Evolutionary conservation across 1,140 invertebrate genomes (phyloP).

Genomic region (Heterodera carotae): DNA sequence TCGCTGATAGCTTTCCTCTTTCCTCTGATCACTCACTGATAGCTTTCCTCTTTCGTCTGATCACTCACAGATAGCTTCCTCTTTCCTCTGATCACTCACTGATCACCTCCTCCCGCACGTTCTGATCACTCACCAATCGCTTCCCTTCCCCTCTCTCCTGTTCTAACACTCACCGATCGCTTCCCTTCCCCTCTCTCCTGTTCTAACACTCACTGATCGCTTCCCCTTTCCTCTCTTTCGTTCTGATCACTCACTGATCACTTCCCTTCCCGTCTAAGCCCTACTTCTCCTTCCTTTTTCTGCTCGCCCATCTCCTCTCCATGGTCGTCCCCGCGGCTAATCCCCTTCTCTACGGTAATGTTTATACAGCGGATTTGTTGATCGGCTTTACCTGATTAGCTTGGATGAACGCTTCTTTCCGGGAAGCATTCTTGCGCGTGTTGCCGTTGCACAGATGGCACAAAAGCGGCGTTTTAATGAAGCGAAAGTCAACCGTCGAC

Average conservation of each 20-base stretch:
- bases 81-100: neutral
- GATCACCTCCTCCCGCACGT: neutral
- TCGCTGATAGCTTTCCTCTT: no score
- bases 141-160: neutral
- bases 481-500: neutral
- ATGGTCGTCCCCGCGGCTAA: constrained; percentile 29
- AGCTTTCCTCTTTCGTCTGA: neutral
- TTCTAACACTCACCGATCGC: neutral
- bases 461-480: neutral
- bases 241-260: neutral
- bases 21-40: neutral
- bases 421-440: constrained; percentile 52
- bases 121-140: neutral
- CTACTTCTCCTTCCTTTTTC: constrained; percentile 83
- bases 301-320: constrained; percentile 77
- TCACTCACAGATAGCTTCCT: no score
- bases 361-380: neutral
- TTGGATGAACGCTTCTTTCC: constrained; percentile 79
- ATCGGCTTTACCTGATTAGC: constrained; percentile 69
- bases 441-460: constrained; percentile 38
- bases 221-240: no score
- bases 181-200: neutral
- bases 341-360: constrained; percentile 20
- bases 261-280: constrained; percentile 66
- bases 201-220: neutral